phyloP scores from a whole-genome alignment of 2,113 vertebrate genomes.

The Maccullochella peelii region DNA sequence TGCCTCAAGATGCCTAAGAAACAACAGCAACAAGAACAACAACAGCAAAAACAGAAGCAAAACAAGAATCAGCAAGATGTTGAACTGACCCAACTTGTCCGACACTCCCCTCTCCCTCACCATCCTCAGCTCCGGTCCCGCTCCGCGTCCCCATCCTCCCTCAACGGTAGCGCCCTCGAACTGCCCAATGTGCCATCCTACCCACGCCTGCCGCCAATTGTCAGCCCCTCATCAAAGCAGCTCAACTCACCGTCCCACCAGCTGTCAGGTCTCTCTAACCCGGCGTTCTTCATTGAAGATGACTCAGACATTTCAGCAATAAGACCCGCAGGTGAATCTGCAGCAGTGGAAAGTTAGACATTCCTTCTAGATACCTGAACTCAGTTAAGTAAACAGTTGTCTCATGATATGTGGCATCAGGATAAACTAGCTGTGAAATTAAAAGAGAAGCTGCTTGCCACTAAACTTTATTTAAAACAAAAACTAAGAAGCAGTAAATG shows the following conservation, averaged over 20 bases:
- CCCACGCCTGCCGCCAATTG: slow-evolving; percentile 82
- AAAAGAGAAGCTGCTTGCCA: not conserved
- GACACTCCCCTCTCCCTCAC: slow-evolving; percentile 71
- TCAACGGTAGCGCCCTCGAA: slow-evolving; percentile 75
- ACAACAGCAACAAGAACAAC: slow-evolving; percentile 69
- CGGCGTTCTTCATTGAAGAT: slow-evolving; percentile 83
- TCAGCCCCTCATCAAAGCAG: slow-evolving; percentile 70
- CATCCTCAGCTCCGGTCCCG: slow-evolving; percentile 60
- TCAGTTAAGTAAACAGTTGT: not conserved
- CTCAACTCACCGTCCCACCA: slow-evolving; percentile 52
- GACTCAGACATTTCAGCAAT: slow-evolving; percentile 64
- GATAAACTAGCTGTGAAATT: not conserved
- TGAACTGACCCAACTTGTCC: slow-evolving; percentile 83
- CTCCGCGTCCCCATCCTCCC: slow-evolving; percentile 80
- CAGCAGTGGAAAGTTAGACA: not conserved
- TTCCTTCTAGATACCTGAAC: slow-evolving; percentile 30
- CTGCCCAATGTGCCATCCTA: slow-evolving; percentile 86
- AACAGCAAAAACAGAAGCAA: slow-evolving; percentile 73
- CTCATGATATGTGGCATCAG: not conserved
- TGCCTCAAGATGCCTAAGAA: slow-evolving; percentile 89
- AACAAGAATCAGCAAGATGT: slow-evolving; percentile 73
- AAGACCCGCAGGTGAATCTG: slow-evolving; percentile 79
- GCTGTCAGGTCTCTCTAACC: slow-evolving; percentile 81
- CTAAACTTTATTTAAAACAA: not conserved
- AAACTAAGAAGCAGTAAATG: not conserved